phyloP scores from a whole-genome alignment of 2,888 invertebrate genomes.

The Rotaria macrura region DNA sequence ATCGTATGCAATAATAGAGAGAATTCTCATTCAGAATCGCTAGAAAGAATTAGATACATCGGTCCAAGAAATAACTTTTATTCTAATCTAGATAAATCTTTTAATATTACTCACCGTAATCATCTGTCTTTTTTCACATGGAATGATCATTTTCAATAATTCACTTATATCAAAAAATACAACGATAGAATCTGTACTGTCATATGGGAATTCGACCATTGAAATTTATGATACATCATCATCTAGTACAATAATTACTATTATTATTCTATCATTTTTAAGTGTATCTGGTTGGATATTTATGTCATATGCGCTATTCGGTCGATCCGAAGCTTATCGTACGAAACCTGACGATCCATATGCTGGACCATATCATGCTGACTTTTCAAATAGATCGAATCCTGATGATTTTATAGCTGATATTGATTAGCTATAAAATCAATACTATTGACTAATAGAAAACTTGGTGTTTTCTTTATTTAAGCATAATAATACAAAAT shows the following conservation, averaged over 20 bases:
- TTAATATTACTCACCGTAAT: no score
- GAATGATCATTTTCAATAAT: background rate
- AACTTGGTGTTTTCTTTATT: background rate
- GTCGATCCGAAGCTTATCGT: background rate
- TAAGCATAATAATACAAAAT: background rate
- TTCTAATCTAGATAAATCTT: no score
- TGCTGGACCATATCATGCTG: background rate
- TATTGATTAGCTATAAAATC: background rate
- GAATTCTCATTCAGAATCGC: no score
- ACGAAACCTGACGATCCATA: background rate
- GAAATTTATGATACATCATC: background rate
- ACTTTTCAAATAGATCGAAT: background rate
- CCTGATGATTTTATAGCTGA: background rate
- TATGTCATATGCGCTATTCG: background rate
- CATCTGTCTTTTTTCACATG: background rate
- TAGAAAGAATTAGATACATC: no score
- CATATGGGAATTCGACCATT: background rate
- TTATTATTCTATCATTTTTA: constrained; percentile 6
- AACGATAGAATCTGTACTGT: background rate
- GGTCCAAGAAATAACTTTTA: no score
- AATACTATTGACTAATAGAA: no score
- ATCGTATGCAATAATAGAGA: no score
- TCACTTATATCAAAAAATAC: background rate
- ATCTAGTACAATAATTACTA: background rate
- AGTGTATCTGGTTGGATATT: constrained; percentile 1